A percentile compares a stretch with the other conserved stretches of the same genome.
These are phyloP conservation scores for Ptychochromis oligacanthus DNA, from an alignment of 2,113 vertebrate genomes.

Conservation along the genomic window DNA sequence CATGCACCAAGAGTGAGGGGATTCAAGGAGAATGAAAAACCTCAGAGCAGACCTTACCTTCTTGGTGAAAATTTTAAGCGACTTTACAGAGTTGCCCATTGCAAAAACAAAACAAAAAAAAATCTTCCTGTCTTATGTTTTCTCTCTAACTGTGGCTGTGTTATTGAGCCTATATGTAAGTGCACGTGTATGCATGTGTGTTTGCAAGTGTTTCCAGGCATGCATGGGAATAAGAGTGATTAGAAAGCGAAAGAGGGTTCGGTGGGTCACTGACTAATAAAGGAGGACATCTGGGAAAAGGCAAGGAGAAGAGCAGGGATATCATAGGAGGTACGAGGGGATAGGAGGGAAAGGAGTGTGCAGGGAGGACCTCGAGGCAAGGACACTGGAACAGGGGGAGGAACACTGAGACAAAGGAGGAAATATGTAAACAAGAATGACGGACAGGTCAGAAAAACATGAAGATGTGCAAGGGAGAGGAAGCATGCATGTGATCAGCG, in stretches of 20 bases:
- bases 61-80: conserved; percentile 93
- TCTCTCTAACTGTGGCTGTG: conserved; percentile 60
- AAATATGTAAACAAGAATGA: conserved; percentile 67
- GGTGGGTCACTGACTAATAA: conserved; percentile 82
- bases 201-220: conserved; percentile 73
- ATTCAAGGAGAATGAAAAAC: conserved; percentile 41
- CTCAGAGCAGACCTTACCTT: conserved; percentile 87
- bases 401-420: conserved; percentile 78
- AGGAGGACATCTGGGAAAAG: conserved; percentile 79
- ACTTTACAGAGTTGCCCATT: conserved; percentile 99
- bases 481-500: conserved; percentile 69
- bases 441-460: conserved; percentile 41
- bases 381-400: conserved; percentile 38
- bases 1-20: conserved; percentile 56
- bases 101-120: conserved; percentile 62
- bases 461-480: conserved; percentile 49
- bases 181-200: conserved; percentile 68
- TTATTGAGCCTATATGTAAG: conserved; percentile 49
- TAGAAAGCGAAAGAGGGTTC: conserved; percentile 72
- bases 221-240: conserved; percentile 78
- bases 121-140: conserved; percentile 67
- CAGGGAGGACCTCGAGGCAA: conserved; percentile 46
- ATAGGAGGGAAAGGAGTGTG: conserved; percentile 33
- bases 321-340: conserved; percentile 56
- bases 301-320: conserved; percentile 71